Base-by-base conservation (phyloP, 2,797 vertebrate species). In the Hippoglossus hippoglossus region DNA sequence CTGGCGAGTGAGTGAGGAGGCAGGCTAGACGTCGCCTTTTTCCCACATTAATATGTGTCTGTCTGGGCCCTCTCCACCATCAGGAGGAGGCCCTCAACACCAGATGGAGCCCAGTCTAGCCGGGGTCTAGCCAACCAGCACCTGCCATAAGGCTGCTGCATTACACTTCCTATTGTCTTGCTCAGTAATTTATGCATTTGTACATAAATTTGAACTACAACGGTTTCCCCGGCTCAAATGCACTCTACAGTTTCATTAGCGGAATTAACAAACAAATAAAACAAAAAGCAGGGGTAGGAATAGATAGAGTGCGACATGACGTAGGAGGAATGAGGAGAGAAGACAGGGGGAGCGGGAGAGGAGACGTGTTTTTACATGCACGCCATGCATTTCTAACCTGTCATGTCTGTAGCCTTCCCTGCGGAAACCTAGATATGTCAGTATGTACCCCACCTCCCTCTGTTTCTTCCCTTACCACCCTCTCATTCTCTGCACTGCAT, bases 1-100 rank as follows among this genome's bases (percentile, higher is more conserved):
- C 90, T 90, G 91, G 80, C 75, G 82, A 77, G 89, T 88, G 90
- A 87, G 86, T 83, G 89, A 89, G 89, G 89, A 46, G 87, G 84
- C 86, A 83, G 87, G 88, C 92, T 81, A 93, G 91, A 94, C 92
- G 77, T 79, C 11, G 68, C 62, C n/a, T 24, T 90, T 91, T 94
- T 93, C 94, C 92, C 93, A 94, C 94, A 94, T 95, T 95, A 95
- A 94, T 94, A 92, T 94, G 89, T 94, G 92, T 94, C 93, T 94
- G 93, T 91, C 91, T 93, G 90, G 89, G 86, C 79, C 87, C 93
- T 93, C 89, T 91, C 58, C 80, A 60, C 85, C 82, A 87, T 87
- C 88, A 90, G 80, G 89, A 86, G 89, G 89, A 90, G 91, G 92
- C 90, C 91, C 91, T 92, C 86, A 80, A 82, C 89, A 90, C 86